These are phyloP conservation scores for Bhutanitis thaidina DNA, from an alignment of 2,888 invertebrate genomes.

Conservation along the genomic window DNA sequence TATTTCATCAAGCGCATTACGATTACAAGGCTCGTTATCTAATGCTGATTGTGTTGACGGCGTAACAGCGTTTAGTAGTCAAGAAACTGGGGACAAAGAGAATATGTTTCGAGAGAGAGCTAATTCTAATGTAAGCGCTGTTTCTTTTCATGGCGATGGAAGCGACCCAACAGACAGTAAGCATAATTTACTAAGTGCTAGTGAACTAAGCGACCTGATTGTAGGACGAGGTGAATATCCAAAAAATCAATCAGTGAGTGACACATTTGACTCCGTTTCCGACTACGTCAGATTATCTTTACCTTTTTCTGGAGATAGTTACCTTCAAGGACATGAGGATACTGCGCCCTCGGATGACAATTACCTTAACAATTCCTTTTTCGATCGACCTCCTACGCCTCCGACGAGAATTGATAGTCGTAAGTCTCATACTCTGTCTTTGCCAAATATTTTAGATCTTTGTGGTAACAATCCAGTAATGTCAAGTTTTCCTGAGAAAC, in stretches of 20 bases:
- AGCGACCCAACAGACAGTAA: slow-evolving; percentile 91
- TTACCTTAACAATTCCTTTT: slow-evolving; percentile 69
- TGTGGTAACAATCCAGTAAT: slow-evolving; percentile 42
- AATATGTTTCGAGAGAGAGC: slow-evolving; percentile 82
- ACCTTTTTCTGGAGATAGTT: slow-evolving; percentile 78
- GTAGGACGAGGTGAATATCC: slow-evolving; percentile 89
- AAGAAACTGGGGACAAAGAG: slow-evolving; percentile 69
- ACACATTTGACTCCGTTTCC: slow-evolving; percentile 92
- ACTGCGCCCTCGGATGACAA: slow-evolving; percentile 80
- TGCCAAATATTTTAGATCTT: slow-evolving; percentile 69
- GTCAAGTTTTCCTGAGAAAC: slow-evolving; percentile 60
- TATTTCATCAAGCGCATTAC: slow-evolving; percentile 43
- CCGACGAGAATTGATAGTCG: slow-evolving; percentile 85
- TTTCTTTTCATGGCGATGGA: slow-evolving; percentile 92
- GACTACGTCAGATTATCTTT: slow-evolving; percentile 91
- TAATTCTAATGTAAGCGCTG: slow-evolving; percentile 89
- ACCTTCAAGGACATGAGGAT: slow-evolving; percentile 79
- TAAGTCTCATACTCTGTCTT: slow-evolving; percentile 61
- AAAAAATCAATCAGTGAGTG: slow-evolving; percentile 86
- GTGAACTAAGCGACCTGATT: slow-evolving; percentile 90
- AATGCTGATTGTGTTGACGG: slow-evolving; percentile 78
- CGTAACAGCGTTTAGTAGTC: slow-evolving; percentile 46
- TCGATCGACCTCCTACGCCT: slow-evolving; percentile 83
- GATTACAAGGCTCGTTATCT: slow-evolving; percentile 41
- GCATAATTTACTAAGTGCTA: slow-evolving; percentile 88